These are phyloP conservation scores for Tiphia femorata DNA, from an alignment of 2,888 invertebrate genomes.

Conservation along the genomic window DNA sequence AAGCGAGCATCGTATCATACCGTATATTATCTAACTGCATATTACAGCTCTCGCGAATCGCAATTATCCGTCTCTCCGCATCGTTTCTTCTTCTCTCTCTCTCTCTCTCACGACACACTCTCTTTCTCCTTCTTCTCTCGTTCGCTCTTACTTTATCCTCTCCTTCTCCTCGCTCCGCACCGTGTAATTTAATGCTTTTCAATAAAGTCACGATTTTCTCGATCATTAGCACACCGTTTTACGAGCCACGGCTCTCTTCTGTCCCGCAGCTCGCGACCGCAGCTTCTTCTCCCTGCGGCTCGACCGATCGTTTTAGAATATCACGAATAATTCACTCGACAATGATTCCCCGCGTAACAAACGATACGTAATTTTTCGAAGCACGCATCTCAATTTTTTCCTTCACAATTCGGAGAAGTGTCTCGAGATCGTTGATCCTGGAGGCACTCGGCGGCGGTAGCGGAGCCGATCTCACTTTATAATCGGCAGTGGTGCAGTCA, in stretches of 20 bases:
- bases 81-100: constrained; percentile 22
- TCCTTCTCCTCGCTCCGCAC: constrained; percentile 21
- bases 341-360: constrained; percentile 1
- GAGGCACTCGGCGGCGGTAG: too few species aligned
- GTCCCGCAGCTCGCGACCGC: constrained; percentile 6
- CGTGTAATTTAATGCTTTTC: constrained; percentile 63
- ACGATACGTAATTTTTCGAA: neutral
- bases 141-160: neutral
- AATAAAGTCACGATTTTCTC: constrained; percentile 57
- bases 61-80: constrained; percentile 61
- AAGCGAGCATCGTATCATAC: constrained; percentile 52
- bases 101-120: neutral
- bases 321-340: too few species aligned
- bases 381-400: neutral
- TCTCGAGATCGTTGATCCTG: constrained; percentile 54
- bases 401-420: constrained; percentile 29
- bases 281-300: neutral
- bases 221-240: constrained; percentile 52
- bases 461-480: constrained; percentile 63
- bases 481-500: constrained; percentile 42
- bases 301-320: neutral
- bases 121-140: constrained; percentile 9
- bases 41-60: constrained; percentile 50
- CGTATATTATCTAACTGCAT: constrained; percentile 56
- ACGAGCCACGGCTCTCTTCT: constrained; percentile 22